Evolutionary conservation across 1,140 invertebrate genomes (phyloP), one percentile per base, ranked within the genome.

Genomic region (Hypothenemus hampei): DNA sequence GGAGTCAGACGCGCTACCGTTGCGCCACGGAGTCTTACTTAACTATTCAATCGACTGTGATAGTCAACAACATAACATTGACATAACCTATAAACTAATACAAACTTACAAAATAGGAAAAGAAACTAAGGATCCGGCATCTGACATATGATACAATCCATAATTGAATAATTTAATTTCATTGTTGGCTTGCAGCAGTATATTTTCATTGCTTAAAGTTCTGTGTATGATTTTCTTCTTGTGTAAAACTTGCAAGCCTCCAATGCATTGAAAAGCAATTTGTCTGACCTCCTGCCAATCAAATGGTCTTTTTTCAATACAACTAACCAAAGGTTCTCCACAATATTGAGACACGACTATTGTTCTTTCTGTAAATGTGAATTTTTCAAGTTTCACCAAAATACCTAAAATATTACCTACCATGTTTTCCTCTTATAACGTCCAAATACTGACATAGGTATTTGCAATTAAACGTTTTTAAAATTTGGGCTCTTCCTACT

Each of bases 1-100:
- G 90, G 90, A 93, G 89, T 93, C 89, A 91, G 89, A 93, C 89
- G 89, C 89, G 88, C 89, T 92, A 93, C 90, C 89, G 85, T 93
- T 93, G 90, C 90, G 90, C 91, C 90, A 93, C 89, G 86, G 83
- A 85, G 84, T 85, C 68, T 16, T 40, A n/a, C 11, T 24, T 19
- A 23, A 39, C n/a, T 29, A 6, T 7, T 4, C 15, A 29, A 26
- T 2, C 11, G 7, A 50, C 39, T n/a, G 4, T 18, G 2, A 19
- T n/a, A 2, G n/a, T 37, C 0, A 37, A 6, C 35, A 6, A n/a
- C n/a, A n/a, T n/a, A n/a, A n/a, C n/a, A n/a, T n/a, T n/a, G n/a
- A n/a, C n/a, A n/a, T n/a, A n/a, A n/a, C n/a, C n/a, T n/a, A n/a
- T n/a, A n/a, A 40, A 40, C 18, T 16, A 18, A 40, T 16, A 20